Base-by-base conservation (phyloP, 92 coral and sea anemone species). In the Galaxea fascicularis region DNA sequence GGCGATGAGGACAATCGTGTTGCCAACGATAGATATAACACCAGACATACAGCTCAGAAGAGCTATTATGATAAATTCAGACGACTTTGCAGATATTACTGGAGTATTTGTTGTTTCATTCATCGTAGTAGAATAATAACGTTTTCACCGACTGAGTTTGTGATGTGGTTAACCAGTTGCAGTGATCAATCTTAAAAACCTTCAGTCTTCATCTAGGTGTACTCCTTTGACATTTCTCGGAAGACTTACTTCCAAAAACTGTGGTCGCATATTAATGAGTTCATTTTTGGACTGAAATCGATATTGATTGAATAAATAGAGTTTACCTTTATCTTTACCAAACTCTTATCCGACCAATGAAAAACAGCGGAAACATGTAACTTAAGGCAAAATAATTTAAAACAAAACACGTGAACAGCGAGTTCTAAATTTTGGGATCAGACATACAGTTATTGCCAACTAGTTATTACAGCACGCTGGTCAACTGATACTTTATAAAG, bases 1-100 rank as follows among this genome's bases (percentile, higher is more conserved):
- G 17, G 93, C 93, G 18, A 76, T 66, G 17, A 90, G 27, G 39
- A 90, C 93, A 20, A 90, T 65, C 4, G 76, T 49, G 80, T 90
- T 90, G 27, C 93, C 93, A 45, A 25, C 24, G 52, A 90, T 80
- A n/a, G 93, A 79, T 21, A 80, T 25, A 0, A 86, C 26, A 13
- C 90, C 93, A n/a, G 90, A 83, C 16, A 74, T 30, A 26, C 80
- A 74, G 65, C 81, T 83, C 16, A 74, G 39, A 46, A 39, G 12
- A 0, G 68, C 86, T 29, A 82, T 78, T 17, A 44, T 20, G 25
- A 82, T 35, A 27, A 82, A 82, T 25, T 70, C 78, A 4, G 86
- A 27, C 4, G 86, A 82, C 12, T 62, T 24, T 9, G 69, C 78
- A 25, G 76, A 21, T 24, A 71, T 71, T 8, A 15, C 49, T 15